Conservation (phyloP, 2,113 vertebrate species). For the Psittacula cyanocephala region DNA sequence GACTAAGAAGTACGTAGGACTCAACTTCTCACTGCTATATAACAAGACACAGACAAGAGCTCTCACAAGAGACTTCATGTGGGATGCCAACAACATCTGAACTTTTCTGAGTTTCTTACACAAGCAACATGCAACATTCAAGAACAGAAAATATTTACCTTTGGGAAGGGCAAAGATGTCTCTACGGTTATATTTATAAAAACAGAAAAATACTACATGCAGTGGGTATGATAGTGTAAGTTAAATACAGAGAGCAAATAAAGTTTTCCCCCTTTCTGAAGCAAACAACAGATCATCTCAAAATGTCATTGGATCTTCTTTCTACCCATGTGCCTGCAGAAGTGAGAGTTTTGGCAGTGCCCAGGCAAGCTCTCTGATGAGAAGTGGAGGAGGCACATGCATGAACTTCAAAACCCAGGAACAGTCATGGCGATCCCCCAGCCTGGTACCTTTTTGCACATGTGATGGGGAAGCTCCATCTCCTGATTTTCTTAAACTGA, state of each 20-base stretch:
- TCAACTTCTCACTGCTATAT: not conserved
- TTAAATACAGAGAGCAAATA: not conserved
- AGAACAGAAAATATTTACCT: constrained; percentile 23
- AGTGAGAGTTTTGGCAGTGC: not conserved
- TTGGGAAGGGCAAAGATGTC: not conserved
- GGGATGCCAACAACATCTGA: not conserved
- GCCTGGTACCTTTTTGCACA: not conserved
- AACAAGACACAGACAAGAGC: not conserved
- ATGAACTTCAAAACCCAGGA: not conserved
- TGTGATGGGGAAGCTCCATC: not conserved
- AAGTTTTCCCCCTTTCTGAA: not conserved
- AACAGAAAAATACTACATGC: accelerated
- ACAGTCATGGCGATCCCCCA: not conserved
- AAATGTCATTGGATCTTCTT: not conserved
- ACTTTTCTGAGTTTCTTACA: not conserved
- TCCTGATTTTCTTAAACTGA: not conserved
- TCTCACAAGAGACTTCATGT: not conserved
- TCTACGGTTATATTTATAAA: not conserved
- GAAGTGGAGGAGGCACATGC: not conserved
- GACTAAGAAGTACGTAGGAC: not conserved
- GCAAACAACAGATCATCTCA: not conserved
- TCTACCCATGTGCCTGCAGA: not conserved
- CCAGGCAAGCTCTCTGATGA: not conserved
- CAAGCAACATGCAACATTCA: not conserved
- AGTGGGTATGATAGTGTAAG: not conserved